Conservation (phyloP, 2,113 vertebrate genomes). For the Eretmochelys imbricata region DNA sequence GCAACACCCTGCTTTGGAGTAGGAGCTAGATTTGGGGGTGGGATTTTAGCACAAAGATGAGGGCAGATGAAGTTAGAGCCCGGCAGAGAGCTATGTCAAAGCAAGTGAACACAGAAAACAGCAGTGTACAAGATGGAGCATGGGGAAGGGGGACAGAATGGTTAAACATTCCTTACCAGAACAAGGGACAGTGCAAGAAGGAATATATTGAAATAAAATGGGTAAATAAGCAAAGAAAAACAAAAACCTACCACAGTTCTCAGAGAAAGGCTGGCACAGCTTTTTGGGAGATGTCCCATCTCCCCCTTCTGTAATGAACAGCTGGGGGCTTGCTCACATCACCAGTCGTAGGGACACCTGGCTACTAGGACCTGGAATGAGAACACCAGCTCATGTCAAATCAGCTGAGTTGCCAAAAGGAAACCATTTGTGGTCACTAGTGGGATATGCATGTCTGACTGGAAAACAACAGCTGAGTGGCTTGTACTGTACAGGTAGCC, state of each 20-base stretch:
- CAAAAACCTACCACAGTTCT: neutral
- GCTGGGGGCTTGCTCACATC: accelerated
- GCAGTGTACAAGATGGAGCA: accelerated
- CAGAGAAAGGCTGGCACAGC: neutral
- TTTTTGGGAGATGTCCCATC: neutral
- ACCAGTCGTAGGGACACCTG: neutral
- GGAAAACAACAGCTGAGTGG: neutral
- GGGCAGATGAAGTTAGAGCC: neutral
- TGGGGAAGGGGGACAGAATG: neutral
- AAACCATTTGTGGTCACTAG: neutral
- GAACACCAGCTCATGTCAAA: neutral
- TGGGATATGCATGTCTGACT: neutral
- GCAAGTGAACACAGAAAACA: neutral
- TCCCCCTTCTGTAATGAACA: accelerated
- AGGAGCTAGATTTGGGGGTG: neutral
- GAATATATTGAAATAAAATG: neutral
- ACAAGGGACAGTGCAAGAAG: neutral
- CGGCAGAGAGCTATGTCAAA: neutral
- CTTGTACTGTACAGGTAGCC: neutral
- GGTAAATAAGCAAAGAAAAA: neutral
- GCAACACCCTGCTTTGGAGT: neutral
- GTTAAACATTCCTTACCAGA: neutral
- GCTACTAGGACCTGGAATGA: neutral
- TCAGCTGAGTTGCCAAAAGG: neutral
- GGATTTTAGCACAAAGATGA: neutral